phyloP scores from a whole-genome alignment of 2,888 invertebrate genomes.

The Malachius bipustulatus region DNA sequence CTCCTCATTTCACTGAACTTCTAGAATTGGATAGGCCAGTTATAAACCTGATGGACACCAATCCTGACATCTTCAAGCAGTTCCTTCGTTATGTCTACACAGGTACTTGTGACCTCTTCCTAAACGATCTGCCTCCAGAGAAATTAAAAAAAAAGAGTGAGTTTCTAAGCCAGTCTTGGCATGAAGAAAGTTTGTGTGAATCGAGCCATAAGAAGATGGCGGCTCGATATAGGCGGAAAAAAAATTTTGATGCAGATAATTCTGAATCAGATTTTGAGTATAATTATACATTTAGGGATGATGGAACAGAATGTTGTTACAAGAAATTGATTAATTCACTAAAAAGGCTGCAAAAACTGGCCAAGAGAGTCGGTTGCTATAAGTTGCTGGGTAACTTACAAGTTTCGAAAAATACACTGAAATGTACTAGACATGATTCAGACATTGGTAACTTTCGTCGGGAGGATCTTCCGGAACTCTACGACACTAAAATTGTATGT shows the following conservation, averaged over 20 bases:
- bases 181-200: constrained; percentile 20
- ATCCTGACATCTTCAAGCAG: constrained; percentile 57
- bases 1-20: constrained; percentile 48
- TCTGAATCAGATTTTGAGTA: constrained; percentile 41
- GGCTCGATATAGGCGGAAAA: no score
- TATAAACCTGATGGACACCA: constrained; percentile 42
- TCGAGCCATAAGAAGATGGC: constrained; percentile 17
- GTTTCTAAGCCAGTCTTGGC: no score
- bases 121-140: constrained; percentile 39
- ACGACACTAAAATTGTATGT: constrained; percentile 33
- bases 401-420: constrained; percentile 20
- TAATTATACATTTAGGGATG: constrained; percentile 28
- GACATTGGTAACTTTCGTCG: constrained; percentile 21
- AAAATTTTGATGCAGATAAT: constrained; percentile 11
- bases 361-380: constrained; percentile 43
- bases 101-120: constrained; percentile 49
- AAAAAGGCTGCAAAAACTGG: constrained; percentile 44
- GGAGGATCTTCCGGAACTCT: constrained; percentile 26
- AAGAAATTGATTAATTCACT: constrained; percentile 39
- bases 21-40: constrained; percentile 37
- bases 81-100: constrained; percentile 61
- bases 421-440: constrained; percentile 16
- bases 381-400: constrained; percentile 39
- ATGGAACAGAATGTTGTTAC: constrained; percentile 8
- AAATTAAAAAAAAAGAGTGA: no score